Percentiles rank a stretch among this genome's conserved stretches.
Conservation (phyloP, 1,140 invertebrate species). For the Brachystomella parvula region DNA sequence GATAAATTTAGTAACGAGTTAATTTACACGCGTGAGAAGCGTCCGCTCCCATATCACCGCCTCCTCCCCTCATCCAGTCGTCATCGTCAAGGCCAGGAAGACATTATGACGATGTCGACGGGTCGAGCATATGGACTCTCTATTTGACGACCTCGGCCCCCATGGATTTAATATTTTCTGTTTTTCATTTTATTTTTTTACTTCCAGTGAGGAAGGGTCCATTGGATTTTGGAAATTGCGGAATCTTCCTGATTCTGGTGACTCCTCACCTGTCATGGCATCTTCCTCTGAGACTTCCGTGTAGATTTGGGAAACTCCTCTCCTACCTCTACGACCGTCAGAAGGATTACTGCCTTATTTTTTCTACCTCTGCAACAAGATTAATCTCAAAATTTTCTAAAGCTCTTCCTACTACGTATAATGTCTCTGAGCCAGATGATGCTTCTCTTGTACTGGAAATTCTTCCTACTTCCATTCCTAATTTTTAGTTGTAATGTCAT, state of each 20-base stretch:
- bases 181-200: background rate
- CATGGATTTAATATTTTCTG: background rate
- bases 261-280: background rate
- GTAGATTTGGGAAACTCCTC: no score
- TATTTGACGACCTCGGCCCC: constrained; percentile 26
- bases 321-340: no score
- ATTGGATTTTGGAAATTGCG: constrained; percentile 7
- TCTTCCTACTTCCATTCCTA: no score
- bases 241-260: background rate
- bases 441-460: no score
- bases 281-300: no score
- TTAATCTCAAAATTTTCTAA: no score
- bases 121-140: constrained; percentile 41
- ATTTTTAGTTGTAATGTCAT: no score
- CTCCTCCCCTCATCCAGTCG: background rate
- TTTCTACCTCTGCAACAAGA: no score
- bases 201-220: background rate
- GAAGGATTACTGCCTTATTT: no score
- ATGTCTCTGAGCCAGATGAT: no score
- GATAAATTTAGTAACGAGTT: background rate
- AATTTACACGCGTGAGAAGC: background rate
- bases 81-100: constrained; percentile 3
- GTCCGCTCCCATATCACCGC: background rate
- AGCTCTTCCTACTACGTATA: no score
- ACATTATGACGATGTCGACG: constrained; percentile 43